phyloP scores from a whole-genome alignment of 2,113 vertebrate genomes.

The Ceuthmochares aereus region DNA sequence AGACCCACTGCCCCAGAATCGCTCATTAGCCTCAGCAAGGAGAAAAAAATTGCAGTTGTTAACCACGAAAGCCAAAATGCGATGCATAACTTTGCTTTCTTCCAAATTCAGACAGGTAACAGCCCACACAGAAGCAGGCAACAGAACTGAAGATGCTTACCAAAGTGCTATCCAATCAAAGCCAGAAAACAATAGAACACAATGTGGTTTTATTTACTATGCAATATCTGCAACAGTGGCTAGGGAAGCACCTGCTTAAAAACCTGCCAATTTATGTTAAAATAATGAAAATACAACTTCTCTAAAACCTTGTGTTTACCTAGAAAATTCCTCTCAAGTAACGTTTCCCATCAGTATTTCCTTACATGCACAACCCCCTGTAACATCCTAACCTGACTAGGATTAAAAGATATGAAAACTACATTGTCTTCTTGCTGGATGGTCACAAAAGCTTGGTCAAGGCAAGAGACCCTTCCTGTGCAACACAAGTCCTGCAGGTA shows the following conservation, averaged over 20 bases:
- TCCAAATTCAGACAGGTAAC: neutral
- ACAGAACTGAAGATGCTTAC: neutral
- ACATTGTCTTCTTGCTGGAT: neutral
- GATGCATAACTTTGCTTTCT: neutral
- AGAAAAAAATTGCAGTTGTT: neutral
- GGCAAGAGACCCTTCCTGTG: neutral
- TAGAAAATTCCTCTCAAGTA: neutral
- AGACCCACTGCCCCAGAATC: slow-evolving; percentile 12
- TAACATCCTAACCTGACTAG: neutral
- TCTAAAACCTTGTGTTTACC: neutral
- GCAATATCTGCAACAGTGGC: neutral
- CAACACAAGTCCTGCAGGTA: neutral
- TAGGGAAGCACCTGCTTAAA: neutral
- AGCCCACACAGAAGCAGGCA: neutral
- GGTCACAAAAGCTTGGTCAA: neutral
- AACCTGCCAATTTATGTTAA: neutral
- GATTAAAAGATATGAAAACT: neutral
- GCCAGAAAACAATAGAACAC: neutral
- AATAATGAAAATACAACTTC: neutral
- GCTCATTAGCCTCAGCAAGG: neutral
- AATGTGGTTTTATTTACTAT: neutral
- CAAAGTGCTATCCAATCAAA: neutral
- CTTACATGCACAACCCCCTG: neutral
- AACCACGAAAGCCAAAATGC: neutral
- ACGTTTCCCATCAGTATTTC: neutral